Percentiles rank a stretch among this genome's conserved stretches.
phyloP scores from a whole-genome alignment of 2,797 vertebrate species.

The Siniperca scherzeri region DNA sequence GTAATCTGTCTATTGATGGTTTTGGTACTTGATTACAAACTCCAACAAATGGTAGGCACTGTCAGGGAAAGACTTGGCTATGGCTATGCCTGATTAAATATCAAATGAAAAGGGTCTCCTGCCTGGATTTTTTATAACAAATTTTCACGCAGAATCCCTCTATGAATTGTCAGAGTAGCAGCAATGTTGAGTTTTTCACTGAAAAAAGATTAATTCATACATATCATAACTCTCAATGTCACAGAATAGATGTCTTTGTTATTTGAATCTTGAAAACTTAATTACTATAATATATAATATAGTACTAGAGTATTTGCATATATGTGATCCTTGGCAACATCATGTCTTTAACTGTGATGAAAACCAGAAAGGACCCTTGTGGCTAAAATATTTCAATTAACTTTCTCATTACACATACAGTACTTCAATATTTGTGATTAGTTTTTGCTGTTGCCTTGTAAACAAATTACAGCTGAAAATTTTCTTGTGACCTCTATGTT shows the following conservation, averaged over 20 bases:
- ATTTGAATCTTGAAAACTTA: constrained; percentile 18
- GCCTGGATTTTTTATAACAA: not conserved
- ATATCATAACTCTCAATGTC: not conserved
- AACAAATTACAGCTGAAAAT: constrained; percentile 14
- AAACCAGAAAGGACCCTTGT: constrained; percentile 2
- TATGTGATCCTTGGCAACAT: not conserved
- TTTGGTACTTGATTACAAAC: not conserved
- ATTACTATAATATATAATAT: not conserved
- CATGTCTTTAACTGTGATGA: constrained; percentile 3
- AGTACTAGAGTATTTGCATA: constrained; percentile 8
- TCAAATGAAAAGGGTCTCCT: not conserved
- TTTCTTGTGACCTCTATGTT: not conserved
- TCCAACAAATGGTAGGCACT: not conserved
- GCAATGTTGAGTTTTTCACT: not conserved
- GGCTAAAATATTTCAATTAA: constrained; percentile 31
- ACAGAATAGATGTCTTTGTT: constrained; percentile 11
- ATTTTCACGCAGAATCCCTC: not conserved
- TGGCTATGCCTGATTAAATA: too few relatives aligned
- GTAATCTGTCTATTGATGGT: not conserved
- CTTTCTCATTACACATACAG: constrained; percentile 29
- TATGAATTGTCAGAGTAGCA: not conserved
- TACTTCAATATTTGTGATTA: constrained; percentile 44
- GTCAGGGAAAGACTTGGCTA: too few relatives aligned
- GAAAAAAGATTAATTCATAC: not conserved
- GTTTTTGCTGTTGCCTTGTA: not conserved